Evolutionary conservation across 2,888 invertebrate genomes (phyloP).

Genomic region (Erebia epiphron): DNA sequence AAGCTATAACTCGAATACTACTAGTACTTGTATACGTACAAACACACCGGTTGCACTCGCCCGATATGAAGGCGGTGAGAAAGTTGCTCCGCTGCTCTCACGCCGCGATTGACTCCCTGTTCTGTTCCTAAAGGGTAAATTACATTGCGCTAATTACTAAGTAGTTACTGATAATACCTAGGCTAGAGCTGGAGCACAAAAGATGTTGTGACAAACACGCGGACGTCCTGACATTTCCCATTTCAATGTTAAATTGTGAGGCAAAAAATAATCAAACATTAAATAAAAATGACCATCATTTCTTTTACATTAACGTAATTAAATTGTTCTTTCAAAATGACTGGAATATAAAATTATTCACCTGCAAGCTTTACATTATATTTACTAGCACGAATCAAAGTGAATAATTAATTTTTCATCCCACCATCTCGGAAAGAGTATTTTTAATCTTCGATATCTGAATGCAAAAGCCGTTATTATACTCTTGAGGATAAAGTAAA

Average conservation of each 20-base stretch:
- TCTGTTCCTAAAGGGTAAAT: constrained; percentile 42
- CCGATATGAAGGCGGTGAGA: constrained; percentile 68
- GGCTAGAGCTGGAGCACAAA: not conserved
- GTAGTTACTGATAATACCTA: not conserved
- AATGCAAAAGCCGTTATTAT: no score
- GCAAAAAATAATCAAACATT: no score
- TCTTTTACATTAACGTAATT: no score
- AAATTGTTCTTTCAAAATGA: no score
- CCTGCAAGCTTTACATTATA: no score
- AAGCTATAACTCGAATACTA: not conserved
- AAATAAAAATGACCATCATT: no score
- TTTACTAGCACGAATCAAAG: no score
- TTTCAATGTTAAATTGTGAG: not conserved
- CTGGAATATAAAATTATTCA: no score
- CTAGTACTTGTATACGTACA: constrained; percentile 14
- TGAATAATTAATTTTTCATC: no score
- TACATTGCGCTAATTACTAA: not conserved
- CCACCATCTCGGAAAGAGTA: no score
- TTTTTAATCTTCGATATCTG: no score
- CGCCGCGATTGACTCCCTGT: constrained; percentile 60
- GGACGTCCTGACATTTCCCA: not conserved
- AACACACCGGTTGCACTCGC: constrained; percentile 28
- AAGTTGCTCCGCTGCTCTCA: constrained; percentile 73
- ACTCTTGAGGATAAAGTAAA: no score
- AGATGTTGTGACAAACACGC: not conserved